A percentile compares a stretch with the other conserved stretches of the same genome.
Evolutionary conservation across 1,140 invertebrate genomes (phyloP).

Genomic region (Lycorma delicatula): DNA sequence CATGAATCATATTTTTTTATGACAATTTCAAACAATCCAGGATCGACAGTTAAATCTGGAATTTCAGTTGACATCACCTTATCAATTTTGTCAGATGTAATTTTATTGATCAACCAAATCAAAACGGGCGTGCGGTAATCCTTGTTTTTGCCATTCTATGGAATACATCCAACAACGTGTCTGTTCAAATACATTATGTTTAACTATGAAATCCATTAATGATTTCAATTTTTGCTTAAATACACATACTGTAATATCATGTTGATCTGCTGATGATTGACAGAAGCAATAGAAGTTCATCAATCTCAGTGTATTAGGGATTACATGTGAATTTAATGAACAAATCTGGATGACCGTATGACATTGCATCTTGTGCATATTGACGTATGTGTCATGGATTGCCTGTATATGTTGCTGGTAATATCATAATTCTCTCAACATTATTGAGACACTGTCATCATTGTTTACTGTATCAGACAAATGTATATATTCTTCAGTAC

Average conservation of each 20-base stretch:
- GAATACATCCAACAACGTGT: constrained; percentile 35
- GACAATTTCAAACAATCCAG: constrained; percentile 34
- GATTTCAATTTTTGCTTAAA: constrained; percentile 42
- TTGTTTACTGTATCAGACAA: constrained; percentile 31
- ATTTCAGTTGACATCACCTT: constrained; percentile 36
- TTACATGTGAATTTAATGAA: constrained; percentile 41
- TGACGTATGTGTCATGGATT: constrained; percentile 36
- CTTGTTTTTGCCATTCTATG: constrained; percentile 44
- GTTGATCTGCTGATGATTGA: constrained; percentile 29
- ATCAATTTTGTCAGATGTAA: constrained; percentile 24
- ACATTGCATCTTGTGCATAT: constrained; percentile 9
- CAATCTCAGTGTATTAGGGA: constrained; percentile 35
- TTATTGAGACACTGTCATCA: no score
- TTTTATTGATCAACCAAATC: constrained; percentile 24
- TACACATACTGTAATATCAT: constrained; percentile 39
- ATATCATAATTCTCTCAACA: no score
- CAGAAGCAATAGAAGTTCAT: constrained; percentile 28
- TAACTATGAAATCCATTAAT: constrained; percentile 39
- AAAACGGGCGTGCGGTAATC: constrained; percentile 38
- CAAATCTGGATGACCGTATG: constrained; percentile 20
- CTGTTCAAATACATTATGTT: constrained; percentile 34
- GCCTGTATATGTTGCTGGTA: constrained; percentile 11
- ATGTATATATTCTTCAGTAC: constrained; percentile 40
- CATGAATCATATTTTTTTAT: constrained; percentile 43
- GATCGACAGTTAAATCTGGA: constrained; percentile 34